phyloP scores from a whole-genome alignment of 2,113 vertebrate genomes.

The Cyphomyrus discorhynchus region DNA sequence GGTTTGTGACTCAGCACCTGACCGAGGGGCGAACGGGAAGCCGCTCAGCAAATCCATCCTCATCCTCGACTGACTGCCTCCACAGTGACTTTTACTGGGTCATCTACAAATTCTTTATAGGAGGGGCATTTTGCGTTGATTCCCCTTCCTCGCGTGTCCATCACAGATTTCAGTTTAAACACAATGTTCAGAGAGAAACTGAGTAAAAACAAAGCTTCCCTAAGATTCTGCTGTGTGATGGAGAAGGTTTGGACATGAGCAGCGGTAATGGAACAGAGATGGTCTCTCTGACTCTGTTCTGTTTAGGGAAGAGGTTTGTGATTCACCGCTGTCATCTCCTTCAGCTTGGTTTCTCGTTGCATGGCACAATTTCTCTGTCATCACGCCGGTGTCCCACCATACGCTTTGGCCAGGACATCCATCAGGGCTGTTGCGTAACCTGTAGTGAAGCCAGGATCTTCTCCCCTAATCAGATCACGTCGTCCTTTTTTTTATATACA shows the following conservation, averaged over 20 bases:
- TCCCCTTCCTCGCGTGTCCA: background rate
- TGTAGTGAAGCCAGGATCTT: background rate
- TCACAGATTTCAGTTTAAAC: background rate
- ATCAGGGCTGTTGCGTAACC: background rate
- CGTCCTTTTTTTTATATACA: background rate
- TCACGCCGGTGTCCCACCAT: background rate
- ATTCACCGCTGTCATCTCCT: background rate
- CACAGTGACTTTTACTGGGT: background rate
- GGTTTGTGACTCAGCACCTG: background rate
- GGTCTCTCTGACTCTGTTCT: background rate
- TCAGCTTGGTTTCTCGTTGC: background rate
- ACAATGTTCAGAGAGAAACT: background rate
- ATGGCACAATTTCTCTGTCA: background rate
- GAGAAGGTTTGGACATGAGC: background rate
- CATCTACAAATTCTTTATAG: background rate
- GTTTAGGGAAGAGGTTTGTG: background rate
- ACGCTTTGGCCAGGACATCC: background rate
- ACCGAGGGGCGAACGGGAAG: background rate
- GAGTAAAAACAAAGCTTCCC: background rate
- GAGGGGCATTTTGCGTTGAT: background rate
- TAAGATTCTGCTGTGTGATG: background rate
- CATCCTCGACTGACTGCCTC: background rate
- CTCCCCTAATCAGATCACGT: background rate
- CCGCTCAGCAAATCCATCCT: conserved; percentile 10
- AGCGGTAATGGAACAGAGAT: background rate